Evolutionary conservation across 2,113 vertebrate genomes (phyloP), one percentile per base, ranked within the genome.

Genomic region (Festucalex cinctus): DNA sequence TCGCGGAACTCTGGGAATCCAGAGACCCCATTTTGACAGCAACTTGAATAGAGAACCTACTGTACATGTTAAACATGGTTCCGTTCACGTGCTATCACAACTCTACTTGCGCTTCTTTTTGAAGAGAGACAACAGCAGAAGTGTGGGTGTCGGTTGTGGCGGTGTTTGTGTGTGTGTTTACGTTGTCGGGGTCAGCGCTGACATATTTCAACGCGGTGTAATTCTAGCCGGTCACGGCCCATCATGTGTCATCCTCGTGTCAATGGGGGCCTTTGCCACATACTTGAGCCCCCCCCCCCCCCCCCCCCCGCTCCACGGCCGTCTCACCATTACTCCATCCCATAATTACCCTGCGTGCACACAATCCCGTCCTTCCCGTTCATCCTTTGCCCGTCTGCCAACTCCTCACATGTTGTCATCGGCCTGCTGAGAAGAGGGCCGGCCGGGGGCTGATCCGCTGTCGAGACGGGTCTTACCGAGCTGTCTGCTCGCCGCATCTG

Each of bases 381-480:
- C 54, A 57, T 28, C 26, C 79, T 75, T 73, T 81, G 46, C 82
- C 58, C 24, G 63, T 68, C 72, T 88, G 88, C 88, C 89, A 88
- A 75, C 35, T 86, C 78, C 86, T 88, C 80, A 84, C 81, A 89
- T 84, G 79, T 87, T 83, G 83, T 82, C 84, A 83, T 85, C 76
- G 77, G 74, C 74, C 76, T 48, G 74, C 73, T 83, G 75, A 77
- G 77, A 61, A 61, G 62, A 54, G 73, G 78, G 69, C 63, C 17
- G 73, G 69, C 70, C 69, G 4, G 61, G 69, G 73, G 73, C 36
- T 62, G 35, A 86, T 72, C 59, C 70, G 67, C 74, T 77, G 82
- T 88, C 73, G 82, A 70, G 74, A 79, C 66, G 3, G 10, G 37
- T 75, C 70, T 58, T 41, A 37, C 70, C 3, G 61, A 65, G 66